Evolutionary conservation across 2,113 vertebrate species (phyloP).

Genomic region (Lepidiolamprologus cunningtoni): DNA sequence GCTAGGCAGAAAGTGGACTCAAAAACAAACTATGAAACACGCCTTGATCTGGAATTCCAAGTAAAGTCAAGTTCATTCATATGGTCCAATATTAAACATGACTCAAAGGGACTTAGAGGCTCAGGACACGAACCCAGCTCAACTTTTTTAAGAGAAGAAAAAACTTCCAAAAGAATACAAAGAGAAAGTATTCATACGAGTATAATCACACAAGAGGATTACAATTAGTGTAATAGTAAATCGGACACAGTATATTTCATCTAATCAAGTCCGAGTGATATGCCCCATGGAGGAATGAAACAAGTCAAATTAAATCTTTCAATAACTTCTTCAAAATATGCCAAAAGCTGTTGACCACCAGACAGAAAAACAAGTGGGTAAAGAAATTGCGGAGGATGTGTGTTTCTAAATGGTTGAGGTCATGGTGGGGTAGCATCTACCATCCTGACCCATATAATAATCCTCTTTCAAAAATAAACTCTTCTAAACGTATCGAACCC

Average conservation of each 20-base stretch:
- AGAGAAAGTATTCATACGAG: neutral
- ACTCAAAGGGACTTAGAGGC: neutral
- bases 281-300: neutral
- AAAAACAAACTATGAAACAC: neutral
- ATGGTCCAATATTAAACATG: neutral
- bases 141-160: neutral
- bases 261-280: neutral
- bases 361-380: neutral
- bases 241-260: neutral
- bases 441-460: neutral
- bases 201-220: neutral
- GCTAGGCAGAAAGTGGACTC: neutral
- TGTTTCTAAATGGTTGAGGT: neutral
- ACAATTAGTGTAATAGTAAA: neutral
- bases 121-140: neutral
- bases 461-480: neutral
- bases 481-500: neutral
- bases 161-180: neutral
- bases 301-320: neutral
- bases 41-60: neutral
- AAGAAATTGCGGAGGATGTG: neutral
- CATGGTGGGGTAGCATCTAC: neutral
- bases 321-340: neutral
- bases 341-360: neutral
- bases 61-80: neutral